These are phyloP conservation scores for Etheostoma cragini DNA, from an alignment of 2,113 vertebrate species.

Conservation along the genomic window DNA sequence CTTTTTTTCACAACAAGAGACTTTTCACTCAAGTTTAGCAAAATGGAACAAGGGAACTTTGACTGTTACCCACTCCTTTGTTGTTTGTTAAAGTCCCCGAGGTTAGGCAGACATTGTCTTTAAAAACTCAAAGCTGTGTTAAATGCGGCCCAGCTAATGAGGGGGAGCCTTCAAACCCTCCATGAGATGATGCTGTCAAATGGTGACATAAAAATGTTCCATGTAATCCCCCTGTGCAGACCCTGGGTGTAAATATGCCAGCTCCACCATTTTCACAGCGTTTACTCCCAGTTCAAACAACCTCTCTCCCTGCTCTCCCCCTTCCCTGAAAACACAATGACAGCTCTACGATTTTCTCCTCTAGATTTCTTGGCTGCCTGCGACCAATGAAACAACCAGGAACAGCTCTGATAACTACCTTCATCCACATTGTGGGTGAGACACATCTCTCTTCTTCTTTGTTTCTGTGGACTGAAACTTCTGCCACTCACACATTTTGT, in stretches of 20 bases:
- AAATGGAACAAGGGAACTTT: slow-evolving; percentile 58
- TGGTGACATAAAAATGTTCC: slow-evolving; percentile 77
- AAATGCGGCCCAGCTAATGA: slow-evolving; percentile 78
- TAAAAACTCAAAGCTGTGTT: slow-evolving; percentile 76
- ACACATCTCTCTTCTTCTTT: slow-evolving; percentile 67
- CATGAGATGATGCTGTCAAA: slow-evolving; percentile 80
- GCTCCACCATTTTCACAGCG: slow-evolving; percentile 78
- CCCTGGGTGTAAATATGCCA: slow-evolving; percentile 83
- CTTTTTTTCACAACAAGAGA: slow-evolving; percentile 1
- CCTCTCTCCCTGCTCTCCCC: slow-evolving; percentile 46
- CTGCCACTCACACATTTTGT: slow-evolving; percentile 65
- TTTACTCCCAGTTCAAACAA: slow-evolving; percentile 84
- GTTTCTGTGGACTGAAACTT: slow-evolving; percentile 68
- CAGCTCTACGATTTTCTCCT: slow-evolving; percentile 77
- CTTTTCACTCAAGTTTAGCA: slow-evolving; percentile 59
- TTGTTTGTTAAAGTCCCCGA: slow-evolving; percentile 70
- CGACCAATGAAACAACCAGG: slow-evolving; percentile 75
- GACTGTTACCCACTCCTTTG: slow-evolving; percentile 69
- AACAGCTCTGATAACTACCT: slow-evolving; percentile 76
- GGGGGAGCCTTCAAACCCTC: slow-evolving; percentile 72
- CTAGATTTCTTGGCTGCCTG: slow-evolving; percentile 68
- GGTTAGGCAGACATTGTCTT: slow-evolving; percentile 75
- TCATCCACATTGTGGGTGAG: slow-evolving; percentile 73
- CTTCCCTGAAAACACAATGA: slow-evolving; percentile 70
- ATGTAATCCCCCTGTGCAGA: slow-evolving; percentile 72